Evolutionary conservation across 1,140 invertebrate species (phyloP).

Genomic region (Trachelipus rathkii): DNA sequence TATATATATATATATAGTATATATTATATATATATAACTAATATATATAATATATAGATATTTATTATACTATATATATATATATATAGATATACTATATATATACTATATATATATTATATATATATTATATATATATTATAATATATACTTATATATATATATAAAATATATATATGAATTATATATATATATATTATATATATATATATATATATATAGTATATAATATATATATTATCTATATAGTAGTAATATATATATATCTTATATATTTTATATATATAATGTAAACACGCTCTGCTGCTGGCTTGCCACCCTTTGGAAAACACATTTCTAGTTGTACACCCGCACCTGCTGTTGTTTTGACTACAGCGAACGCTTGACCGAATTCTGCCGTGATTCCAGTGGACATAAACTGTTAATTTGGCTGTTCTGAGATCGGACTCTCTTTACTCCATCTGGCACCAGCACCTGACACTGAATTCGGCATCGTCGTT

Average conservation of each 20-base stretch:
- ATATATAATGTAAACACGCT: slow-evolving; percentile 45
- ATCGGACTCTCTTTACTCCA: slow-evolving; percentile 49
- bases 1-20: background rate
- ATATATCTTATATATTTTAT: background rate
- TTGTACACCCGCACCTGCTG: slow-evolving; percentile 50
- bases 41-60: too few species aligned
- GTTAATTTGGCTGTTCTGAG: slow-evolving; percentile 74
- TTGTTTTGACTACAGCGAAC: slow-evolving; percentile 47
- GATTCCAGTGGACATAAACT: slow-evolving; percentile 75
- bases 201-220: background rate
- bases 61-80: background rate
- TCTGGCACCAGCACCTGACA: slow-evolving; percentile 54
- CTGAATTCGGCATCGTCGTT: slow-evolving; percentile 55
- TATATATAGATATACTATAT: background rate
- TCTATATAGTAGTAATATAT: background rate
- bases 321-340: slow-evolving; percentile 52
- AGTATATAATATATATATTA: background rate
- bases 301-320: slow-evolving; percentile 53
- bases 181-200: background rate
- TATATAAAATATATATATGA: too few species aligned
- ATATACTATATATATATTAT: slow-evolving; percentile 3
- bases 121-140: slow-evolving; percentile 15
- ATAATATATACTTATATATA: background rate
- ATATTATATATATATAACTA: slow-evolving; percentile 4
- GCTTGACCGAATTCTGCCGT: slow-evolving; percentile 48